Evolutionary conservation across 2,888 invertebrate species (phyloP).

Genomic region (Sturmia bella): DNA sequence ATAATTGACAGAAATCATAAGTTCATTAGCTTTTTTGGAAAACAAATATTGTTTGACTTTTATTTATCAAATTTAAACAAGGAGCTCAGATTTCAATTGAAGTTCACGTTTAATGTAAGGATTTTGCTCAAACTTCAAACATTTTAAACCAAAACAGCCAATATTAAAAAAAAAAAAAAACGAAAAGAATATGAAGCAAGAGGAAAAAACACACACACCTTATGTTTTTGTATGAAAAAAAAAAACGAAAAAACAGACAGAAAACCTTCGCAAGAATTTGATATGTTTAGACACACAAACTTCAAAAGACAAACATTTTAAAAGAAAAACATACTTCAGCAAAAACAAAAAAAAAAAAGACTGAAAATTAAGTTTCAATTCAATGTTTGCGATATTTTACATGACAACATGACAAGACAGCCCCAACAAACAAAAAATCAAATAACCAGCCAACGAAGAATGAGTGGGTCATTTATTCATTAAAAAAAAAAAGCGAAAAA

Average conservation of each 20-base stretch:
- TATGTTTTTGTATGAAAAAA: constrained; percentile 12
- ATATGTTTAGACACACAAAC: constrained; percentile 67
- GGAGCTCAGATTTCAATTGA: constrained; percentile 56
- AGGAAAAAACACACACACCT: constrained; percentile 22
- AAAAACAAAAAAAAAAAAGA: constrained; percentile 20
- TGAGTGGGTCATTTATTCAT: constrained; percentile 54
- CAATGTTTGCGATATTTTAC: constrained; percentile 59
- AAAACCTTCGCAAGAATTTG: constrained; percentile 56
- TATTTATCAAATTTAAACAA: constrained; percentile 10
- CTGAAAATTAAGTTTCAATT: constrained; percentile 19
- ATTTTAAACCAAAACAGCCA: constrained; percentile 12
- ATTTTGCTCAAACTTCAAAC: constrained; percentile 19
- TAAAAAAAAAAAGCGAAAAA: neutral
- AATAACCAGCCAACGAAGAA: constrained; percentile 8
- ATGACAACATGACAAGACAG: constrained; percentile 57
- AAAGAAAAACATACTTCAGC: neutral
- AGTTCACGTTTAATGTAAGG: constrained; percentile 22
- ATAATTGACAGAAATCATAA: constrained; percentile 20
- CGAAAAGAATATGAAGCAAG: constrained; percentile 21
- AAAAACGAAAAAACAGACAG: constrained; percentile 37
- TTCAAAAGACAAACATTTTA: constrained; percentile 53
- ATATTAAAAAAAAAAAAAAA: constrained; percentile 16
- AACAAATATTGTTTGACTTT: neutral
- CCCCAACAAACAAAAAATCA: neutral
- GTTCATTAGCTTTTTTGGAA: constrained; percentile 33